Conservation (phyloP, 2,888 invertebrate genomes). For the Epirrita christyi region DNA sequence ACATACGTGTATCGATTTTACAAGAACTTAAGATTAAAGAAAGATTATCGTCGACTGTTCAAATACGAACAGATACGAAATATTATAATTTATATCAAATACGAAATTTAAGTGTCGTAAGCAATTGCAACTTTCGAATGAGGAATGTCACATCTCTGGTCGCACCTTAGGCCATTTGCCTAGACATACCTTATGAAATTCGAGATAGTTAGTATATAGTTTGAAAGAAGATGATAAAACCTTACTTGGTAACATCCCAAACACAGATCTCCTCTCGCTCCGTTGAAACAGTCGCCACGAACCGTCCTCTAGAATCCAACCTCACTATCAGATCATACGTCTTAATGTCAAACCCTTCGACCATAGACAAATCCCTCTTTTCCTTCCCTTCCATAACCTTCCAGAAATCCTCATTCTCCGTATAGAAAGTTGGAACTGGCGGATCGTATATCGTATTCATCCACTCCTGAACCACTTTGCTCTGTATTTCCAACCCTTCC, state of each 20-base stretch:
- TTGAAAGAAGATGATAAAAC: no score
- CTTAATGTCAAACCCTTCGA: constrained; percentile 75
- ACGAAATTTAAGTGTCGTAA: no score
- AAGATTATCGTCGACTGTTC: no score
- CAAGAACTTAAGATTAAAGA: no score
- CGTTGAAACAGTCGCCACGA: constrained; percentile 90
- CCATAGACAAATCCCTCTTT: constrained; percentile 62
- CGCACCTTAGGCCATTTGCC: no score
- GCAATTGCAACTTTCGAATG: no score
- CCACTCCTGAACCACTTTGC: constrained; percentile 73
- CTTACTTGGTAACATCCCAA: constrained; percentile 88
- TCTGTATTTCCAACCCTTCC: constrained; percentile 62
- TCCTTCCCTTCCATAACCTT: constrained; percentile 64
- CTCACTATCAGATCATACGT: constrained; percentile 86
- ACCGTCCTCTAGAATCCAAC: constrained; percentile 87
- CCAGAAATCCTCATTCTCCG: constrained; percentile 77
- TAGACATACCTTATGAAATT: no score
- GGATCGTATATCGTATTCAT: constrained; percentile 77
- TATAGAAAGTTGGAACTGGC: constrained; percentile 86
- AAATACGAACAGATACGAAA: no score
- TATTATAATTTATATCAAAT: no score
- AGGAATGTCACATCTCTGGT: no score
- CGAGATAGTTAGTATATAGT: no score
- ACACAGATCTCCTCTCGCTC: constrained; percentile 91
- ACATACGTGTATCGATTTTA: no score